Conservation (phyloP, 2,113 vertebrate genomes). For the Prolemur simus region DNA sequence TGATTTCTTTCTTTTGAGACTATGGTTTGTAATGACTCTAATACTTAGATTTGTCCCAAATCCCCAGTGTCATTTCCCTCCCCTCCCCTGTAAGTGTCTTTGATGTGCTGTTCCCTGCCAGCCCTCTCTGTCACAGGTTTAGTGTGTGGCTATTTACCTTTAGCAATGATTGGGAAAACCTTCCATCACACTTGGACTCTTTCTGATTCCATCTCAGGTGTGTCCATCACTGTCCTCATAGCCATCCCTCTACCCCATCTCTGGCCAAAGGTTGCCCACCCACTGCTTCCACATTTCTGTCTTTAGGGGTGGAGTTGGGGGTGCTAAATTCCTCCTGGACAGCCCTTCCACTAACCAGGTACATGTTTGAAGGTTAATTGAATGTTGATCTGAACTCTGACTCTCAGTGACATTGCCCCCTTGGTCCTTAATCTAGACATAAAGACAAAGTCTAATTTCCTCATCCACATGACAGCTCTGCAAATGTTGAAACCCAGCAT, state of each 20-base stretch:
- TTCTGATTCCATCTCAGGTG: not conserved
- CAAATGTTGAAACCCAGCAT: not conserved
- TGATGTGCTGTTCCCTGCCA: accelerated
- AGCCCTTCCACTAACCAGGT: not conserved
- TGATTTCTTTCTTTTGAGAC: not conserved
- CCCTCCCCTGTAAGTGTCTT: not conserved
- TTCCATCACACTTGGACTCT: not conserved
- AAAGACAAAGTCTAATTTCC: not conserved
- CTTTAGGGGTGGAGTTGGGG: not conserved
- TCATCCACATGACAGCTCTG: not conserved
- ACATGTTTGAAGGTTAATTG: not conserved
- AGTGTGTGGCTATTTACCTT: not conserved
- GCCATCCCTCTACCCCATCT: too few relatives aligned
- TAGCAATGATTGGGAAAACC: not conserved
- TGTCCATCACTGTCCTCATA: too few relatives aligned
- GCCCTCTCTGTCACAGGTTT: not conserved
- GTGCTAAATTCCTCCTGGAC: not conserved
- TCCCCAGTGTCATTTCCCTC: not conserved
- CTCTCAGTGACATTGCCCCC: not conserved
- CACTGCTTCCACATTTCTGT: not conserved
- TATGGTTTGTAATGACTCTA: not conserved
- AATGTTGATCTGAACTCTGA: not conserved
- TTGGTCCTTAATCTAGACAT: not conserved
- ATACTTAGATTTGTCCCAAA: not conserved
- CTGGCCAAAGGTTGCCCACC: not conserved